A percentile compares a stretch with the other conserved stretches of the same genome.
Conservation (phyloP, 2,888 invertebrate genomes). For the Adineta ricciae region DNA sequence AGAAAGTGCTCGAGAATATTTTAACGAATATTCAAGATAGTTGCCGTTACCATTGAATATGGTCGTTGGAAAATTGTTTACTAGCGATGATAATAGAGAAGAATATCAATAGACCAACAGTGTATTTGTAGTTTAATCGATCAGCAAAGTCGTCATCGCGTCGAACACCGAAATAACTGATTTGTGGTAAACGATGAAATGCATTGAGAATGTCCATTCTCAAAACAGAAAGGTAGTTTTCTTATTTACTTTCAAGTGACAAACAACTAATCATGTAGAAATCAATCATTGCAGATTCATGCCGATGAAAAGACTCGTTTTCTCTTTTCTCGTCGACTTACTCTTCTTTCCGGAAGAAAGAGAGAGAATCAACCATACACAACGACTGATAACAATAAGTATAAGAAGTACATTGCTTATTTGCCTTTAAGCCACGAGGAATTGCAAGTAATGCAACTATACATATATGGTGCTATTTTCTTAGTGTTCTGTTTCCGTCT, state of each 20-base stretch:
- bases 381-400: neutral
- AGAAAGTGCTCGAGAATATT: too few relatives aligned
- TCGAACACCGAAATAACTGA: constrained; percentile 1
- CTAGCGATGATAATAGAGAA: neutral
- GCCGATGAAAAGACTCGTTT: neutral
- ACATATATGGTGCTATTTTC: neutral
- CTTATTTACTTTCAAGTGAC: neutral
- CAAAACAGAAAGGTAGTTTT: neutral
- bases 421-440: neutral
- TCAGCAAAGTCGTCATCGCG: neutral
- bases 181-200: neutral
- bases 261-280: neutral
- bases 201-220: neutral
- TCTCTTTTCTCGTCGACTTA: neutral
- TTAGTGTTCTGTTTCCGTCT: neutral
- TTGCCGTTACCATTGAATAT: constrained; percentile 1
- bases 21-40: too few relatives aligned
- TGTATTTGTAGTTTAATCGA: neutral
- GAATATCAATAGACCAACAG: neutral
- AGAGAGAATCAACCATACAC: neutral
- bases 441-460: neutral
- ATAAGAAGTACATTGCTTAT: neutral
- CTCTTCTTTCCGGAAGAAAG: neutral
- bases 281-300: neutral
- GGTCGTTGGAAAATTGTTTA: constrained; percentile 1